Base-by-base conservation (phyloP, 2,888 invertebrate genomes). In the Leistus spinibarbis region DNA sequence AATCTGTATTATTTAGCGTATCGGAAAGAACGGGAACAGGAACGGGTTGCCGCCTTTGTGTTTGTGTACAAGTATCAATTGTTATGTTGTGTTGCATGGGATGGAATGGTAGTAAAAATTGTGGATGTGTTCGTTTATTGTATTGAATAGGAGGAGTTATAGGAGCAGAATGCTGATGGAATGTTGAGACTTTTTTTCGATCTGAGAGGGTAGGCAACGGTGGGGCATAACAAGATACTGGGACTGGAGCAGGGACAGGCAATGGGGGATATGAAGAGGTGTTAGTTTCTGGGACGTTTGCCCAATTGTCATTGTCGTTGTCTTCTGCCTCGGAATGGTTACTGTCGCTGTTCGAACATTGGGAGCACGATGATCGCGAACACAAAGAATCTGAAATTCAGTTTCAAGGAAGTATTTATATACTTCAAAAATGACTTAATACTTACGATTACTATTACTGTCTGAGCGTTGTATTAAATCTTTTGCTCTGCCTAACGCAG, bases 291-390 rank as follows among this genome's bases (percentile, higher is more conserved):
- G 77, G 16, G 9, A 75, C 20, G 69, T 76, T 77, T 23, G 70
- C 76, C 66, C 72, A 72, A 13, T 22, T 20, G 20, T 72, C 72
- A 20, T 40, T 57, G 53, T 22, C 67, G 40, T 54, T 40, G 13
- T 40, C 40, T 40, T 40, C 40, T 2, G 62, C 54, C 20, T 54
- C 54, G 22, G 27, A 24, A 40, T 40, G 3, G 7, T 40, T 60
- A 66, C 87, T 79, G 86, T 86, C 86, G 1, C 87, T 79, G 86
- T 86, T 86, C 1, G 88, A 87, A 78, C 91, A 92, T 76, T 91
- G 89, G 0, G 93, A 92, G 80, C 90, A 91, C 13, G 93, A 92
- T 0, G 92, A 90, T 67, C 90, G 89, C 0, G 94, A 93, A 82
- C 93, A 93, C 60, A 90, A 90, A 0, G 93, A 92, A 79, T 90